Base-by-base conservation (phyloP, 2,888 invertebrate genomes). In the Chalcosyrphus nemorum region DNA sequence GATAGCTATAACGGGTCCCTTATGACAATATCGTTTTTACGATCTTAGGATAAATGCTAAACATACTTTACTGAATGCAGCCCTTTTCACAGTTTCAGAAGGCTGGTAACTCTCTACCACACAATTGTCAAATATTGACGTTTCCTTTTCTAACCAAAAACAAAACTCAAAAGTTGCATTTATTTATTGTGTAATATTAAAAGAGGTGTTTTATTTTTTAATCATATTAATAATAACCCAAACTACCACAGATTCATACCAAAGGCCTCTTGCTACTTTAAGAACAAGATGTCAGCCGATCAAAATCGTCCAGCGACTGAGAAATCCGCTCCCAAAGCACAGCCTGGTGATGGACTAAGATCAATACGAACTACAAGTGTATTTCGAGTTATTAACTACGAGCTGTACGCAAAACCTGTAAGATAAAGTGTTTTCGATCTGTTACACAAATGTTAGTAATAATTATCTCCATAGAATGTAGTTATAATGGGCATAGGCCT, bases 331-430 rank as follows among this genome's bases (percentile, higher is more conserved):
- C 43, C 61, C 1, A 76, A 86, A 65, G 19, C 63, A 9, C 82
- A 86, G n/a, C 95, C 96, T 38, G 96, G 96, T 29, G 96, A 96
- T 88, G 97, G 97, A 1, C 92, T 97, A 65, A 92, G 96, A 81
- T 96, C 96, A 1, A 90, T 97, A 86, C 93, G 92, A 91, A 95
- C 96, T 13, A 95, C 96, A 2, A 94, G 93, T 87, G 93, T 96
- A 29, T 98, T 98, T 90, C 93, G 95, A 89, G 93, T 95, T 27
- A 92, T 97, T 0, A 98, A 98, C 92, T 98, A 96, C 92, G 98
- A 98, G 92, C 92, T 98, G 1, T 98, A 97, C 90, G 94, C 95
- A 0, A 97, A 95, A 92, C 98, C 97, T 81, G 98, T 98, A 93
- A 94, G 95, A 65, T n/a, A 11, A 47, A 52, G 63, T 9, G n/a